A percentile compares a stretch with the other conserved stretches of the same genome.
Conservation (phyloP, 2,888 invertebrate species). For the Megastigmus dorsalis region DNA sequence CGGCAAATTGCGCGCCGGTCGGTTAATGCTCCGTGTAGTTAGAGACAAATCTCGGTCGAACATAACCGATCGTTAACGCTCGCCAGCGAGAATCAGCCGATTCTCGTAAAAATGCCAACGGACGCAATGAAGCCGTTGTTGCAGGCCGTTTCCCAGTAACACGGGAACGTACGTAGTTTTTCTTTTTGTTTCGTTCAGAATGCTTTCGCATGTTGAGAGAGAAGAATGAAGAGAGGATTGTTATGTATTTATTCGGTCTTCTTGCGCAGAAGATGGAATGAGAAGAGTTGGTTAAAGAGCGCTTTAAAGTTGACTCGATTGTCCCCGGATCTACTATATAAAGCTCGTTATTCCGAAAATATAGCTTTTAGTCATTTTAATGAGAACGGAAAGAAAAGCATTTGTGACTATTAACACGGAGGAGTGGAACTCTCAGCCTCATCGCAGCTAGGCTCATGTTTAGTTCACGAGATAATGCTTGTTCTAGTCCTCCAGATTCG, state of each 20-base stretch:
- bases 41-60: neutral
- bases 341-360: no score
- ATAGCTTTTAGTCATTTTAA: neutral
- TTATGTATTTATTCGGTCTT: no score
- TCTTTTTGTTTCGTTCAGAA: no score
- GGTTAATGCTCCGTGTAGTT: slow-evolving; percentile 17
- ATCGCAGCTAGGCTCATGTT: no score
- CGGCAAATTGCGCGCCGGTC: slow-evolving; percentile 13
- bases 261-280: neutral
- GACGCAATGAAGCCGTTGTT: neutral
- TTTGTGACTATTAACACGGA: no score
- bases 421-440: no score
- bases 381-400: no score
- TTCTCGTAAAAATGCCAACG: slow-evolving; percentile 51
- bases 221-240: no score
- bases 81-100: slow-evolving; percentile 53
- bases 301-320: slow-evolving; percentile 20
- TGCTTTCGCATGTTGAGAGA: no score
- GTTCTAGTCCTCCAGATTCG: no score
- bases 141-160: neutral
- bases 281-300: neutral
- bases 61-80: neutral
- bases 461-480: no score
- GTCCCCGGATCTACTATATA: no score
- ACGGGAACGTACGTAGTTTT: neutral